These are phyloP conservation scores for Antheraea mylitta DNA, from an alignment of 1,140 invertebrate species.

Conservation along the genomic window DNA sequence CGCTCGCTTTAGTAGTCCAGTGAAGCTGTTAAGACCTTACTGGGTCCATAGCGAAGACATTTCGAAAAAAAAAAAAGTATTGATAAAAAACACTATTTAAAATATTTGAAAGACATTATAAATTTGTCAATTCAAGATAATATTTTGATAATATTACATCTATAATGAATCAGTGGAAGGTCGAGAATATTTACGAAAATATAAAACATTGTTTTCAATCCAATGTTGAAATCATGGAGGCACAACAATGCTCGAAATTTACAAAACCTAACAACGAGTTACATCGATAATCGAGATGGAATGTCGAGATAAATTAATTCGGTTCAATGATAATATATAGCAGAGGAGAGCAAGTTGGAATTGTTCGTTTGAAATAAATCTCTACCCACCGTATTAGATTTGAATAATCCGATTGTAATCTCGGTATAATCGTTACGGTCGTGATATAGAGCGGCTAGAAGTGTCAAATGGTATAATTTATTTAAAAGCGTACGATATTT, in stretches of 20 bases:
- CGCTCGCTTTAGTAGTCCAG: no score
- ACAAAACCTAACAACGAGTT: conserved; percentile 29
- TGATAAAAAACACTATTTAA: not conserved
- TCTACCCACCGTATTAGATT: conserved; percentile 39
- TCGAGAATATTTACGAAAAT: not conserved
- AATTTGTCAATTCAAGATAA: not conserved
- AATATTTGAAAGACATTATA: not conserved
- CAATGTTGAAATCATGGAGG: conserved; percentile 18
- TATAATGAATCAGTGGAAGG: not conserved
- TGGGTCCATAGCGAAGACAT: no score
- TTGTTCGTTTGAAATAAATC: conserved; percentile 28
- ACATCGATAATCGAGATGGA: conserved; percentile 33
- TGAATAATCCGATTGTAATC: conserved; percentile 57
- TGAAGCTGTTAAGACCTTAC: no score
- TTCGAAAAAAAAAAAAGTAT: no score
- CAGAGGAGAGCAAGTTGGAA: not conserved
- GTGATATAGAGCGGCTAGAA: not conserved
- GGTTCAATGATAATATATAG: conserved; percentile 22
- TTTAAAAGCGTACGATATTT: no score
- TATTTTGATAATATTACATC: not conserved
- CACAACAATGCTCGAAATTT: conserved; percentile 17
- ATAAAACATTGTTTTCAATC: conserved; percentile 15
- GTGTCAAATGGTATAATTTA: not conserved
- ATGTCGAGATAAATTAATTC: conserved; percentile 34
- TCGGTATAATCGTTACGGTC: conserved; percentile 4